A percentile compares a stretch with the other conserved stretches of the same genome.
phyloP scores from a whole-genome alignment of 2,113 vertebrate genomes.

The Atractosteus spatula region DNA sequence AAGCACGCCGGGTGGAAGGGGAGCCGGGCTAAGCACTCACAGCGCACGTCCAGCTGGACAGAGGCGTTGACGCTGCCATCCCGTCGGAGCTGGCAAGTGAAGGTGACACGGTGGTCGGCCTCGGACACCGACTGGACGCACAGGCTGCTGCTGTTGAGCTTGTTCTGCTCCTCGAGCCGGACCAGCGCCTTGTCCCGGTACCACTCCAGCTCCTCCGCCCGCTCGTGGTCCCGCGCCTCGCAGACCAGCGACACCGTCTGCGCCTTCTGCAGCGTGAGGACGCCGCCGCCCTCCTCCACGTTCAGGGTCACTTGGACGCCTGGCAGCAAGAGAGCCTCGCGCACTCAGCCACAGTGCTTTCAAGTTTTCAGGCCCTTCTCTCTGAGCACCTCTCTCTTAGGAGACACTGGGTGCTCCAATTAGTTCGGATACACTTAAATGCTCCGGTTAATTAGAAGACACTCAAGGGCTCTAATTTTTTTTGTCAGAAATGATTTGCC shows the following conservation, averaged over 20 bases:
- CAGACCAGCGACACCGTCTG: conserved; percentile 53
- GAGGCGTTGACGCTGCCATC: conserved; percentile 41
- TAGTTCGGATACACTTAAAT: too few relatives aligned
- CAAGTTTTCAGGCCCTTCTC: too few relatives aligned
- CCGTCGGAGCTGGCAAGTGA: conserved; percentile 52
- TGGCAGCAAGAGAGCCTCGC: conserved; percentile 9
- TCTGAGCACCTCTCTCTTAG: too few relatives aligned
- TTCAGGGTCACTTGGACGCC: conserved; percentile 45
- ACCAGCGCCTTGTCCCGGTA: conserved; percentile 49
- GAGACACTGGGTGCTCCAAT: too few relatives aligned
- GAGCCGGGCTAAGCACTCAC: conserved; percentile 47
- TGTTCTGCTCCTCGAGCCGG: conserved; percentile 48
- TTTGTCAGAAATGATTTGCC: too few relatives aligned
- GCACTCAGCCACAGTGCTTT: too few relatives aligned
- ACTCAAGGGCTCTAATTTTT: too few relatives aligned
- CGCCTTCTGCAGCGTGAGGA: conserved; percentile 34
- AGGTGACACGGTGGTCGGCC: conserved; percentile 52
- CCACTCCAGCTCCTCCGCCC: conserved; percentile 55
- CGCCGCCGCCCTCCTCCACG: conserved; percentile 14
- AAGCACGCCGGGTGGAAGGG: too few relatives aligned
- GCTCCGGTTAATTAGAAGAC: too few relatives aligned
- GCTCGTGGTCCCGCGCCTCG: not conserved
- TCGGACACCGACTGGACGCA: conserved; percentile 52
- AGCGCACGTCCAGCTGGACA: conserved; percentile 58
- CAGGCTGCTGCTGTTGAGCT: conserved; percentile 40